Percentiles rank a stretch among this genome's conserved stretches.
Evolutionary conservation across 2,797 vertebrate species (phyloP).

Genomic region (Lateolabrax maculatus): DNA sequence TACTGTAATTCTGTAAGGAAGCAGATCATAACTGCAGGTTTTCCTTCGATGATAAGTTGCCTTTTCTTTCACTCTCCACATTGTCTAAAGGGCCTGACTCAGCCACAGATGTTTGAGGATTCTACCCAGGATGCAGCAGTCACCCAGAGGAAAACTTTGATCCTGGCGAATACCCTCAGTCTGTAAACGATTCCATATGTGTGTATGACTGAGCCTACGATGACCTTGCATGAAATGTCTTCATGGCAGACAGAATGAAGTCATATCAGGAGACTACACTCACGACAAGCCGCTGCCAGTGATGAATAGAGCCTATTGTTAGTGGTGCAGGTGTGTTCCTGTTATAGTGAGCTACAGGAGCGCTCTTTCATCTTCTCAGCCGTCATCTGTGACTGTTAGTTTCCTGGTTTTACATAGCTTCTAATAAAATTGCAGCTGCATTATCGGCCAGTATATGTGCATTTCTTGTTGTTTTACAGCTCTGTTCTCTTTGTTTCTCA

Average conservation of each 20-base stretch:
- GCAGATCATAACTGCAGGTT: neutral
- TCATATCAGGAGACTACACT: conserved; percentile 44
- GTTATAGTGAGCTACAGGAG: conserved; percentile 13
- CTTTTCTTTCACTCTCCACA: neutral
- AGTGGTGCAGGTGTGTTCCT: conserved; percentile 62
- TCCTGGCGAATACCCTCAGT: conserved; percentile 22
- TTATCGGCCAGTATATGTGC: neutral
- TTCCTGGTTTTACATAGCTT: conserved; percentile 13
- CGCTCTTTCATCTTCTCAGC: conserved; percentile 42
- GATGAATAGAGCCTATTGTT: conserved; percentile 63
- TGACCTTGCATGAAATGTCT: conserved; percentile 47
- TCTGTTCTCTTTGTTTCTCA: conserved; percentile 5
- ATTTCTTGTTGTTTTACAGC: conserved; percentile 9
- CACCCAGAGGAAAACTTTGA: conserved; percentile 56
- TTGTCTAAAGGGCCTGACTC: conserved; percentile 53
- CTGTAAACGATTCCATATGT: conserved; percentile 58
- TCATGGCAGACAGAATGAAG: conserved; percentile 53
- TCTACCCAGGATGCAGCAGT: conserved; percentile 47
- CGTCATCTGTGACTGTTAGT: conserved; percentile 8
- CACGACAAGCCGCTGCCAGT: neutral
- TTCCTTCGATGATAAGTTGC: neutral
- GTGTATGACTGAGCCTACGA: conserved; percentile 10
- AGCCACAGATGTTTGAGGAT: conserved; percentile 56
- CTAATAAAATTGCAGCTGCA: conserved; percentile 37
- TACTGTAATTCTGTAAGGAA: neutral